A percentile compares a stretch with the other conserved stretches of the same genome.
Evolutionary conservation across 2,888 invertebrate species (phyloP).

Genomic region (Orthosia gracilis): DNA sequence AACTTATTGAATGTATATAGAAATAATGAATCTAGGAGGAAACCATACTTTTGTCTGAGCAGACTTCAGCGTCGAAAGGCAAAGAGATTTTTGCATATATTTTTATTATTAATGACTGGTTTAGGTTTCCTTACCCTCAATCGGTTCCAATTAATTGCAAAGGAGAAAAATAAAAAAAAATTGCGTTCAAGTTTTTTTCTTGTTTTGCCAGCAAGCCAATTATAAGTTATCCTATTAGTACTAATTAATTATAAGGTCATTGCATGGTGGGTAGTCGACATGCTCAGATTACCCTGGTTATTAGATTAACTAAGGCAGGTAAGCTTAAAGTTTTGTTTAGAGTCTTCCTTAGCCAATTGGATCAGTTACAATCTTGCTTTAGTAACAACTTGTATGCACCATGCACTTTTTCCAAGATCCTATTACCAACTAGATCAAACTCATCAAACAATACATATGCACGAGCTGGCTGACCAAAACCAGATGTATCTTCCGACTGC

Average conservation of each 20-base stretch:
- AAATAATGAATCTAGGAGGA: neutral
- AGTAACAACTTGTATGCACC: neutral
- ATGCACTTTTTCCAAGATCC: too few relatives aligned
- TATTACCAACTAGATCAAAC: neutral
- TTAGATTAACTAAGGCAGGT: constrained; percentile 28
- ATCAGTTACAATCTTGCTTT: constrained; percentile 11
- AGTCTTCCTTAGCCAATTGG: constrained; percentile 16
- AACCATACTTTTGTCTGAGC: neutral
- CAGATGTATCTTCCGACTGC: too few relatives aligned
- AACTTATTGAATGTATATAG: too few relatives aligned
- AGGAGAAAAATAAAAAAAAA: neutral
- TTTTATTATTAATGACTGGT: neutral
- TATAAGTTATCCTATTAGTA: constrained; percentile 53
- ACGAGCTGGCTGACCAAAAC: too few relatives aligned
- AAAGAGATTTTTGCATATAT: neutral
- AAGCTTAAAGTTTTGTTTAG: constrained; percentile 27
- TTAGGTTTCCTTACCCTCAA: neutral
- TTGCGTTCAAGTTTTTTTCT: neutral
- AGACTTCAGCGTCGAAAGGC: neutral
- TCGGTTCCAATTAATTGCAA: constrained; percentile 14
- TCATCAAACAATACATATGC: too few relatives aligned
- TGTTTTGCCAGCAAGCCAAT: constrained; percentile 29
- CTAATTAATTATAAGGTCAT: constrained; percentile 49
- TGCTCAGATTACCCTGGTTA: constrained; percentile 28
- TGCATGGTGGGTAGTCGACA: constrained; percentile 10